Evolutionary conservation across 2,888 invertebrate species (phyloP).

Genomic region (Microdon myrmicae): DNA sequence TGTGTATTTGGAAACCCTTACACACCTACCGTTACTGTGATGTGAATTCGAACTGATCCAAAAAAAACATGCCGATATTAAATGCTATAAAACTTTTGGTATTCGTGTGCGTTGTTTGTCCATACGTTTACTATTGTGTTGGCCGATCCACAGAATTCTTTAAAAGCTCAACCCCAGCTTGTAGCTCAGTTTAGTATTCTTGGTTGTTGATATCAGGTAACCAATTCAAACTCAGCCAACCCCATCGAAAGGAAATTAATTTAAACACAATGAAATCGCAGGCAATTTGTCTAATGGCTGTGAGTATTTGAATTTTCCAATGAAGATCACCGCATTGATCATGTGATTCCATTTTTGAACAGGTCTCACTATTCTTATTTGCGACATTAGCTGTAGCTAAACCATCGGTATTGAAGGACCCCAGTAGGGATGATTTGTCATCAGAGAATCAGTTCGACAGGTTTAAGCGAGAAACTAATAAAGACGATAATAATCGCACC

Average conservation of each 20-base stretch:
- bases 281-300: slow-evolving; percentile 23
- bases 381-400: slow-evolving; percentile 8
- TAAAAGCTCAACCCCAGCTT: slow-evolving; percentile 36
- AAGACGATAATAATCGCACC: slow-evolving; percentile 37
- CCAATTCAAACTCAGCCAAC: too few relatives aligned
- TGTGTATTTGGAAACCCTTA: too few relatives aligned
- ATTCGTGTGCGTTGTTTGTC: slow-evolving; percentile 22
- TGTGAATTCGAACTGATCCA: too few relatives aligned
- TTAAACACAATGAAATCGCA: slow-evolving; percentile 20
- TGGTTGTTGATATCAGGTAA: too few relatives aligned
- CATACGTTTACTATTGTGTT: slow-evolving; percentile 24
- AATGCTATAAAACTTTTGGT: too few relatives aligned
- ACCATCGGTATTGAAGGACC: too few relatives aligned
- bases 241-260: too few relatives aligned
- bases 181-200: slow-evolving; percentile 32
- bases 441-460: slow-evolving; percentile 11
- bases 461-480: slow-evolving; percentile 19
- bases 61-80: too few relatives aligned
- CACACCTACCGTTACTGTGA: too few relatives aligned
- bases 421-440: slow-evolving; percentile 14
- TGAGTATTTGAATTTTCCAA: slow-evolving; percentile 14
- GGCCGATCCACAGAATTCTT: slow-evolving; percentile 20
- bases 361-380: slow-evolving; percentile 23
- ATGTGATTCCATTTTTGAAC: slow-evolving; percentile 12
- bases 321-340: slow-evolving; percentile 4